Conservation (phyloP, 2,888 invertebrate genomes). For the Tachina grossa region DNA sequence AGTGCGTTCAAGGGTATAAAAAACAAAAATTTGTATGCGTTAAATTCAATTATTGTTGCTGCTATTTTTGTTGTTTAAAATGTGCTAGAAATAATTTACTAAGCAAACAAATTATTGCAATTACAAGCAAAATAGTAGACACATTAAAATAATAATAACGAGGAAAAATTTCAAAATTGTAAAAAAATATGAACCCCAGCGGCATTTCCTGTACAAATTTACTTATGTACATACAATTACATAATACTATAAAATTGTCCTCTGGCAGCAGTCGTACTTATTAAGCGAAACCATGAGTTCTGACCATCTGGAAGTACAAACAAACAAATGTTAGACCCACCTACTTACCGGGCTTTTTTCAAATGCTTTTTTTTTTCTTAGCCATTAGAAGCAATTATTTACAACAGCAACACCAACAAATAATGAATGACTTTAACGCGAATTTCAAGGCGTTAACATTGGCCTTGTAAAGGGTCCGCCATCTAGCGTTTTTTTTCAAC, state of each 20-base stretch:
- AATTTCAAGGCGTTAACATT: constrained; percentile 68
- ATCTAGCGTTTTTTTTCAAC: too few relatives aligned
- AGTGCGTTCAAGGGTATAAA: not conserved
- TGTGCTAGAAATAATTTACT: constrained; percentile 62
- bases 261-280: constrained; percentile 10
- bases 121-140: constrained; percentile 29
- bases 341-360: constrained; percentile 18
- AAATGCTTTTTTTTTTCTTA: constrained; percentile 41
- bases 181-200: not conserved
- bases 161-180: not conserved
- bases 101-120: constrained; percentile 58
- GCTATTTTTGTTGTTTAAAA: constrained; percentile 33
- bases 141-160: not conserved
- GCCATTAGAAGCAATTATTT: constrained; percentile 51
- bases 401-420: constrained; percentile 29
- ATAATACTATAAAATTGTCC: not conserved
- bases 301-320: constrained; percentile 14
- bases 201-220: not conserved
- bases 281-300: constrained; percentile 8
- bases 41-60: constrained; percentile 21
- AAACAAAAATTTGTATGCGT: not conserved
- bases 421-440: constrained; percentile 47
- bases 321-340: constrained; percentile 27
- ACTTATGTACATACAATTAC: too few relatives aligned
- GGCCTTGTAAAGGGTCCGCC: too few relatives aligned